Percentiles rank a stretch among this genome's conserved stretches.
These are phyloP conservation scores for Meloidogyne exigua DNA, from an alignment of 1,140 invertebrate genomes.

Conservation along the genomic window DNA sequence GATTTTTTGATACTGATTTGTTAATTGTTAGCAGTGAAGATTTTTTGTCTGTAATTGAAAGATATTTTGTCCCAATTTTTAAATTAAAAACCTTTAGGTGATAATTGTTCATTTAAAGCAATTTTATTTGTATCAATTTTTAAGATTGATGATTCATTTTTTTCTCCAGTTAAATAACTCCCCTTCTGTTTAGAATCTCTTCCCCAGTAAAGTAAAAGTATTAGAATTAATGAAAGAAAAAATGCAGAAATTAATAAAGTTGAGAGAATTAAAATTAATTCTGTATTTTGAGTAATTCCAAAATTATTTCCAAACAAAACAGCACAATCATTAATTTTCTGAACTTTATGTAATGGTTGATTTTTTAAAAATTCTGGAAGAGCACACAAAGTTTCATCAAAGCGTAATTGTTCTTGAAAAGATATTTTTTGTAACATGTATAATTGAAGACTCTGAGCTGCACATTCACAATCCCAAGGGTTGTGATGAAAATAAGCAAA, in stretches of 20 bases:
- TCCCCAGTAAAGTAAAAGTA: constrained; percentile 47
- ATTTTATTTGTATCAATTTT: constrained; percentile 23
- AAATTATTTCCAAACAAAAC: constrained; percentile 60
- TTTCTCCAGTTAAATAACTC: constrained; percentile 50
- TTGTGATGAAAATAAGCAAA: constrained; percentile 41
- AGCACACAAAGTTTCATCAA: constrained; percentile 48
- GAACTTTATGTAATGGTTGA: constrained; percentile 44
- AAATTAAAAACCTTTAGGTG: neutral
- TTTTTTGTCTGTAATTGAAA: neutral
- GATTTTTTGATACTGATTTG: neutral
- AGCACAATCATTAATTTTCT: constrained; percentile 60
- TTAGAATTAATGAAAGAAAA: constrained; percentile 44
- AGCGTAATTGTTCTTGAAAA: constrained; percentile 36
- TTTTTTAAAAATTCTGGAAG: constrained; percentile 45
- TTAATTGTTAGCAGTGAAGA: neutral
- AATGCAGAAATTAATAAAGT: constrained; percentile 46
- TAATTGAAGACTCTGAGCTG: constrained; percentile 49
- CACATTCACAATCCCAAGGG: constrained; percentile 60
- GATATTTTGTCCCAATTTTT: neutral
- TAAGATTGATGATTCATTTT: constrained; percentile 33
- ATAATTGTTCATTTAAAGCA: neutral
- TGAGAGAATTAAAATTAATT: constrained; percentile 49
- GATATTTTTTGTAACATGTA: constrained; percentile 47
- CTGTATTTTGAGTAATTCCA: constrained; percentile 54
- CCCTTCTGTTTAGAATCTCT: constrained; percentile 51